These are phyloP conservation scores for Neelides sp. DNA, from an alignment of 1,140 invertebrate species.

Conservation along the genomic window DNA sequence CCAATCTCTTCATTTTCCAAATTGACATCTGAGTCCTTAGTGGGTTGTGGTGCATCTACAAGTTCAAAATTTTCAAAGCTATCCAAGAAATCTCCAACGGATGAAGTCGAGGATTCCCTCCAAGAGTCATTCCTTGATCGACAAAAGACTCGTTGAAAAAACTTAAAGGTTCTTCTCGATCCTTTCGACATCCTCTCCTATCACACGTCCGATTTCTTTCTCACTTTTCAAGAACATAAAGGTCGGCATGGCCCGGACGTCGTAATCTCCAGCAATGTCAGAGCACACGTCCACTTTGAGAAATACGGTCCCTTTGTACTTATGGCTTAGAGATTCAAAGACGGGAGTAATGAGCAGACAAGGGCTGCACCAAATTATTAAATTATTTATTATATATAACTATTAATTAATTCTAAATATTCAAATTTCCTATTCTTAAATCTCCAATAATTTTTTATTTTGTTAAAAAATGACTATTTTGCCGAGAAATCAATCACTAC, in stretches of 20 bases:
- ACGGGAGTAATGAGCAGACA: conserved; percentile 82
- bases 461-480: conserved; percentile 50
- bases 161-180: no score
- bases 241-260: conserved; percentile 90
- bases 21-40: not conserved
- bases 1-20: conserved; percentile 49
- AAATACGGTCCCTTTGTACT: conserved; percentile 69
- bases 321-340: conserved; percentile 68
- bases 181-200: conserved; percentile 33
- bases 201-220: conserved; percentile 63
- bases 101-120: not conserved
- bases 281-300: conserved; percentile 87
- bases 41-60: not conserved
- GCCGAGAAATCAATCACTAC: conserved; percentile 88
- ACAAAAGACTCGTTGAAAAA: not conserved
- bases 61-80: no score
- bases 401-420: not conserved
- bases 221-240: conserved; percentile 89
- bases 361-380: conserved; percentile 66
- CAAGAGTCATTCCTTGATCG: not conserved
- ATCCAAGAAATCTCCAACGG: not conserved
- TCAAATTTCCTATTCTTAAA: not conserved
- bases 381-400: not conserved
- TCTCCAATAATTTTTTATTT: not conserved
- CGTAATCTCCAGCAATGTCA: conserved; percentile 67